Evolutionary conservation across 1,140 invertebrate genomes (phyloP).

Genomic region (Ceratosolen fusciceps): DNA sequence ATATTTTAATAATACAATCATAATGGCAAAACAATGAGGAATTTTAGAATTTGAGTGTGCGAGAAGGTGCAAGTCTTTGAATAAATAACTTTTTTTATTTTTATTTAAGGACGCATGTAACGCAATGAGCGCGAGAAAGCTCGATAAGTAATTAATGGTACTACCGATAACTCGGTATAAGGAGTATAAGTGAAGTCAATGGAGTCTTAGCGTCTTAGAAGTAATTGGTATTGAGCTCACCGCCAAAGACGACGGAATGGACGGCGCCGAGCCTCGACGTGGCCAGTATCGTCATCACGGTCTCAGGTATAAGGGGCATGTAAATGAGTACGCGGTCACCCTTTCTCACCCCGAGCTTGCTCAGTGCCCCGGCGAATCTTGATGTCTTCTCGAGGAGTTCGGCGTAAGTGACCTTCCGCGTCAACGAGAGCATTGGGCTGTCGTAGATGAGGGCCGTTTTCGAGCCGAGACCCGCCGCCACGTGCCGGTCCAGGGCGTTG

Average conservation of each 20-base stretch:
- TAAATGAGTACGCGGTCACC: slow-evolving; percentile 90
- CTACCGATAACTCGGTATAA: no score
- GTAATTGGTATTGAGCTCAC: slow-evolving; percentile 66
- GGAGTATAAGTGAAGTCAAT: no score
- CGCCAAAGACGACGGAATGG: slow-evolving; percentile 91
- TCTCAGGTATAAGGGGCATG: slow-evolving; percentile 92
- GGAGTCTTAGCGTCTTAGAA: no score
- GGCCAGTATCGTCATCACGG: slow-evolving; percentile 88
- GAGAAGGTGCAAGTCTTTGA: no score
- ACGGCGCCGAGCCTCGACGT: slow-evolving; percentile 85
- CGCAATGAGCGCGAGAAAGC: no score
- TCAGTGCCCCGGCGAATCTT: slow-evolving; percentile 82
- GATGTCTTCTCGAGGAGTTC: slow-evolving; percentile 86
- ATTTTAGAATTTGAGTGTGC: no score
- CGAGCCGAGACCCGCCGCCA: slow-evolving; percentile 82
- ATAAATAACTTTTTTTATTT: no score
- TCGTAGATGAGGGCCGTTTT: slow-evolving; percentile 90
- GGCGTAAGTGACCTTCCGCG: slow-evolving; percentile 83
- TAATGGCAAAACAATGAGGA: no score
- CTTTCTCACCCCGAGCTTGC: slow-evolving; percentile 79
- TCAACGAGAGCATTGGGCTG: slow-evolving; percentile 85
- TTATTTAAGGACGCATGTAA: no score
- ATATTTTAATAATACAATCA: no score
- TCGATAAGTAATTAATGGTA: no score
- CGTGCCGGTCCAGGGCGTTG: slow-evolving; percentile 93